Conservation (phyloP, 2,888 invertebrate species). For the Bhutanitis thaidina region DNA sequence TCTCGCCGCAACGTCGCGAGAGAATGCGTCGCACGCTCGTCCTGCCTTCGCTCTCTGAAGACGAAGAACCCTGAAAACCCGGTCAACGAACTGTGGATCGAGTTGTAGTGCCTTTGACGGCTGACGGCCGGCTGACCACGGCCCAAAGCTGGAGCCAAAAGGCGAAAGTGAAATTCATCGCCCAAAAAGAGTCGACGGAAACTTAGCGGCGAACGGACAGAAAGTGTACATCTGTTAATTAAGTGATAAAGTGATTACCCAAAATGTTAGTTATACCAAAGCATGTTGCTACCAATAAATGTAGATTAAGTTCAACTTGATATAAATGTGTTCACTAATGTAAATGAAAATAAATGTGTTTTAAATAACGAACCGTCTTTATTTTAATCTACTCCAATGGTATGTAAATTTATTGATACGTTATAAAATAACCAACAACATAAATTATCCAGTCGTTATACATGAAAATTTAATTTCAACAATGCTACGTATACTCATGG, state of each 20-base stretch:
- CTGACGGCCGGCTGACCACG: constrained; percentile 35
- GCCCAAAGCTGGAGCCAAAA: constrained; percentile 7
- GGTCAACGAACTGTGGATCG: constrained; percentile 41
- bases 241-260: constrained; percentile 29
- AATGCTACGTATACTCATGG: no score
- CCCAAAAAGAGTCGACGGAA: not conserved
- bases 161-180: constrained; percentile 20
- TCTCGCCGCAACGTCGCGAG: constrained; percentile 63
- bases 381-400: constrained; percentile 23
- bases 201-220: not conserved
- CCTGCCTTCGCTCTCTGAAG: constrained; percentile 69
- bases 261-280: constrained; percentile 26
- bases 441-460: not conserved
- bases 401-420: constrained; percentile 21
- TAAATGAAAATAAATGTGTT: constrained; percentile 32
- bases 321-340: constrained; percentile 21
- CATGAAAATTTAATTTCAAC: not conserved
- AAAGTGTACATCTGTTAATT: constrained; percentile 5
- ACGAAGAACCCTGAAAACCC: constrained; percentile 68
- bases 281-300: constrained; percentile 23
- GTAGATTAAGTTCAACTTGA: constrained; percentile 22
- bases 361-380: constrained; percentile 14
- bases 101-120: constrained; percentile 47
- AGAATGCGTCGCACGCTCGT: constrained; percentile 59
- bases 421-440: no score